phyloP scores from a whole-genome alignment of 2,113 vertebrate genomes.

The Psilopsiagon aymara region DNA sequence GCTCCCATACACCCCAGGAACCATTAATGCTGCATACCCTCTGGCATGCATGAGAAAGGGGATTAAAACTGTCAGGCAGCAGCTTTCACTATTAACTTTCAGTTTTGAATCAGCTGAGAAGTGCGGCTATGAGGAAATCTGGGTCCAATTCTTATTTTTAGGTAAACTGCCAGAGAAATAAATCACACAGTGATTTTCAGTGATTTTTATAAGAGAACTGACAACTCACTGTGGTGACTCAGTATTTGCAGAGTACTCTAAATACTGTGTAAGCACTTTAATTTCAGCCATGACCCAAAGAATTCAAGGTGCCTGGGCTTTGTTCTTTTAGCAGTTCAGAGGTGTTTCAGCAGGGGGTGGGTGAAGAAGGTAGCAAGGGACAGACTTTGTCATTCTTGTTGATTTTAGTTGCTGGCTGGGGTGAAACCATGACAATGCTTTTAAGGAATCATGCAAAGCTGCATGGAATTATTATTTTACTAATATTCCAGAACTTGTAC shows the following conservation, averaged over 20 bases:
- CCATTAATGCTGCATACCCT: background rate
- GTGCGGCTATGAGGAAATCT: background rate
- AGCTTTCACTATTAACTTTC: constrained; percentile 14
- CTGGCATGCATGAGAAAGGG: background rate
- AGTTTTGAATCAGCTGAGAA: constrained; percentile 51
- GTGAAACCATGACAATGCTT: background rate
- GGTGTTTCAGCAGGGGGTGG: background rate
- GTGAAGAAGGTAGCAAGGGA: background rate
- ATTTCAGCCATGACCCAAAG: background rate
- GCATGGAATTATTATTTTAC: background rate
- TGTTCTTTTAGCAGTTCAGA: background rate
- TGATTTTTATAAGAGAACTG: constrained; percentile 28
- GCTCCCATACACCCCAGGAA: background rate
- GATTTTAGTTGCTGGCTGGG: background rate
- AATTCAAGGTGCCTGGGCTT: background rate
- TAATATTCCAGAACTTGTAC: background rate
- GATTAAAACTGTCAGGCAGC: constrained; percentile 14
- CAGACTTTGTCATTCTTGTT: background rate
- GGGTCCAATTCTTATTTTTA: constrained; percentile 36
- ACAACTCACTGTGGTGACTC: constrained; percentile 4
- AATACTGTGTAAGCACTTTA: background rate
- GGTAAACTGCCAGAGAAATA: constrained; percentile 49
- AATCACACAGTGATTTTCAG: constrained; percentile 48
- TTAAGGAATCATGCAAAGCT: background rate
- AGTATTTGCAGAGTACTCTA: background rate